Evolutionary conservation across 2,888 invertebrate genomes (phyloP), one percentile per base, ranked within the genome.

Genomic region (Drosophila merina): DNA sequence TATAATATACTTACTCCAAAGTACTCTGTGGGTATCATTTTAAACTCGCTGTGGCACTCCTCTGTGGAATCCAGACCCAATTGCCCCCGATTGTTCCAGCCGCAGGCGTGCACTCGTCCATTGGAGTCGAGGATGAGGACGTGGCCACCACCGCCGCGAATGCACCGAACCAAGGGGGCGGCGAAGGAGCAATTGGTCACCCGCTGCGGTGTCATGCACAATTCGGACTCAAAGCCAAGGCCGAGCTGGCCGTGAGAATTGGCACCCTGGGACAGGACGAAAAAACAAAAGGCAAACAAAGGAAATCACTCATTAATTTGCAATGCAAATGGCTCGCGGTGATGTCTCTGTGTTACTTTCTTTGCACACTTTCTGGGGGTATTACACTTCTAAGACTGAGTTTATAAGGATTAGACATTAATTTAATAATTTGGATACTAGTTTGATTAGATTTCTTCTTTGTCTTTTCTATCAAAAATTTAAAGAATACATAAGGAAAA

Each of bases 161-260:
- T 94, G 78, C 93, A 93, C 71, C 93, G 93, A 51, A 96, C 93
- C 73, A 93, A 92, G 70, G 92, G 92, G 10, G 84, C 75, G 62
- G 75, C 75, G 74, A 91, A 91, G 8, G 92, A 89, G 52, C 70
- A 72, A 64, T 83, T 89, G 56, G 74, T 36, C 28, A 92, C 75
- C 67, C 91, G 90, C 50, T 92, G 92, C 42, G 95, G 96, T 75
- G 92, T 91, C 76, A 93, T 91, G 73, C 94, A 93, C 92, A 95
- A 94, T 88, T 96, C 96, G 76, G 93, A 94, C 76, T 93, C 93
- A 69, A 92, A 89, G 69, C 95, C 95, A 86, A 95, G 93, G 72
- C 96, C 96, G 71, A 97, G 92, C 91, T 97, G 96, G 52, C 96
- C 96, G 89, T 96, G 95, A 72, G 96, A 96, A 92, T 97, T 97